phyloP scores from a whole-genome alignment of 1,140 invertebrate genomes.

The Drosophila nigromelanica region DNA sequence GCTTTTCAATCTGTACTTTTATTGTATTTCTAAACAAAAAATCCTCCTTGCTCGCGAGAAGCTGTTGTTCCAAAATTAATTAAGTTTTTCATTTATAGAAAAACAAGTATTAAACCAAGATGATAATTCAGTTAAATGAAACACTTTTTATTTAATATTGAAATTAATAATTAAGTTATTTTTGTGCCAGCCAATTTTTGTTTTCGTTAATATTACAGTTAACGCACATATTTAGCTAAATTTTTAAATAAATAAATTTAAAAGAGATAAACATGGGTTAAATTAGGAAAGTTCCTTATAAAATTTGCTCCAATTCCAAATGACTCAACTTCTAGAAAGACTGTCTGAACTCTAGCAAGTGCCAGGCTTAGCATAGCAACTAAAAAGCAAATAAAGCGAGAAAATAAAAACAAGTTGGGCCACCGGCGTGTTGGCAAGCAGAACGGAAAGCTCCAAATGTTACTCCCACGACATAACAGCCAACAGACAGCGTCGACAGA shows the following conservation, averaged over 20 bases:
- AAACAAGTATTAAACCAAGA: no score
- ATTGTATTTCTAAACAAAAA: not conserved
- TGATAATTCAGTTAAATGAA: no score
- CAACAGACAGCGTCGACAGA: constrained; percentile 7
- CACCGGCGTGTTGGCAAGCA: not conserved
- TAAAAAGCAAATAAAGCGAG: not conserved
- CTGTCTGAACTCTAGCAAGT: not conserved
- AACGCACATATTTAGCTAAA: no score
- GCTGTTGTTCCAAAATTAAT: no score
- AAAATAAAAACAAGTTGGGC: not conserved
- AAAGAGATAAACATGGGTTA: no score
- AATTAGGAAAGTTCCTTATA: not conserved
- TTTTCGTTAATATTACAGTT: no score
- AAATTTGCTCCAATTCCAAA: not conserved
- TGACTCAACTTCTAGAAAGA: constrained; percentile 5
- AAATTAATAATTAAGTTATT: no score
- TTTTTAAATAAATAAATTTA: no score
- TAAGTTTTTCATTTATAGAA: no score
- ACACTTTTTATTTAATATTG: no score
- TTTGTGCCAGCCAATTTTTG: no score
- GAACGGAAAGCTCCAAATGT: constrained; percentile 41
- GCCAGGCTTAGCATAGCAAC: constrained; percentile 1
- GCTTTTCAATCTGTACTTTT: not conserved
- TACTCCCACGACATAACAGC: constrained; percentile 24
- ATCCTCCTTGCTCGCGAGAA: not conserved